Conservation (phyloP, 2,888 invertebrate species). For the Synergus gifuensis region DNA sequence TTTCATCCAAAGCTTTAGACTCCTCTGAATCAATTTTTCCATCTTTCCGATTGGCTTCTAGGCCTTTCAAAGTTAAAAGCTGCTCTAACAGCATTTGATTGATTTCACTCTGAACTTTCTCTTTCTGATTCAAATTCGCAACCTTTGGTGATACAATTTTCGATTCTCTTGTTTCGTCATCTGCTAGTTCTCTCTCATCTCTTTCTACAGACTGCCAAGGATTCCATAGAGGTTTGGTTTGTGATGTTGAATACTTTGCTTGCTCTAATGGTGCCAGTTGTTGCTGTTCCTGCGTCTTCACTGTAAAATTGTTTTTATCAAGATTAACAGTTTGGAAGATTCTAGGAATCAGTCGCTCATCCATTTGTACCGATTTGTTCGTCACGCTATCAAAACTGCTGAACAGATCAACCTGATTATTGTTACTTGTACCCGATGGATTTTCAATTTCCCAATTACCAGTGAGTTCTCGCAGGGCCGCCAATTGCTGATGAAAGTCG, state of each 20-base stretch:
- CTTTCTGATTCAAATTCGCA: not conserved
- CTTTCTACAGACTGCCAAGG: not conserved
- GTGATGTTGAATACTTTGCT: not conserved
- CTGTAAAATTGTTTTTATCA: constrained; percentile 41
- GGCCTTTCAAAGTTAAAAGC: not conserved
- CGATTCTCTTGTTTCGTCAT: not conserved
- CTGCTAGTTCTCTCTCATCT: not conserved
- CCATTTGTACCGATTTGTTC: not conserved
- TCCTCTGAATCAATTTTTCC: not conserved
- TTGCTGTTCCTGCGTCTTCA: constrained; percentile 56
- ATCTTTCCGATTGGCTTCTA: not conserved
- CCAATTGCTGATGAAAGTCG: constrained; percentile 71
- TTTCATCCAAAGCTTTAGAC: not conserved
- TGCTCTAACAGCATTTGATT: not conserved
- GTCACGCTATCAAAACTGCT: constrained; percentile 58
- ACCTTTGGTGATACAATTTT: not conserved
- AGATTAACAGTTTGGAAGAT: not conserved
- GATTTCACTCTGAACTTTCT: constrained; percentile 1
- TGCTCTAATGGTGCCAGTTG: not conserved
- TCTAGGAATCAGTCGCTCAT: constrained; percentile 13
- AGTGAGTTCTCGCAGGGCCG: constrained; percentile 67
- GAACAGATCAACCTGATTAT: constrained; percentile 67
- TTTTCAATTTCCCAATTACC: constrained; percentile 68
- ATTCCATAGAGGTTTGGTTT: constrained; percentile 1
- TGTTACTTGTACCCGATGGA: constrained; percentile 56